Percentiles rank a stretch among this genome's conserved stretches.
Evolutionary conservation across 2,797 vertebrate genomes (phyloP).

Genomic region (Scarus forsteni): DNA sequence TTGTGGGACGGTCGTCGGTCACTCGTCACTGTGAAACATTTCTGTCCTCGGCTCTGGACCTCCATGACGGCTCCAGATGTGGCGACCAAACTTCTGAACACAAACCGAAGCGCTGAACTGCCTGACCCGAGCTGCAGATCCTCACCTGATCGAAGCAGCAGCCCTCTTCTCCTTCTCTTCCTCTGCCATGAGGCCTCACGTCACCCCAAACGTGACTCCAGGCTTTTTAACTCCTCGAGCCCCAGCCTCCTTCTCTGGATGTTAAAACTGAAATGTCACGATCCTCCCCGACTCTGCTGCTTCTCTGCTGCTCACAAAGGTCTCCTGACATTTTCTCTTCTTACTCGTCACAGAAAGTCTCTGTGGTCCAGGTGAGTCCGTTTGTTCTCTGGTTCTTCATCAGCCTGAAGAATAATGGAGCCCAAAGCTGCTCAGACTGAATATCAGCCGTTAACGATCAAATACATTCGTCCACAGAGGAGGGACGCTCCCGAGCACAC

Average conservation of each 20-base stretch:
- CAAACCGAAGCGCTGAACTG: slow-evolving; percentile 25
- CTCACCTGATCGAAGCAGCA: slow-evolving; percentile 38
- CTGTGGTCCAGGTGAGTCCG: slow-evolving; percentile 16
- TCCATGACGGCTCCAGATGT: slow-evolving; percentile 36
- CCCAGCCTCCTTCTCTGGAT: slow-evolving; percentile 35
- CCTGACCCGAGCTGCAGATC: slow-evolving; percentile 47
- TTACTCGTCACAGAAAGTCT: not conserved
- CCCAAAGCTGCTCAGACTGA: not conserved
- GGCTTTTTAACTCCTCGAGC: slow-evolving; percentile 5
- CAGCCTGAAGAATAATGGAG: no score
- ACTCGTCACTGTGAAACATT: not conserved
- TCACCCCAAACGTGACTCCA: not conserved
- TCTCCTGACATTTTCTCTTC: slow-evolving; percentile 11
- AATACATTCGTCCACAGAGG: no score
- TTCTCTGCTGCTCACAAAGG: slow-evolving; percentile 10
- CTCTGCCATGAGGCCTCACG: not conserved
- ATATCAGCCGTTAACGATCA: no score
- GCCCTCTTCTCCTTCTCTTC: not conserved
- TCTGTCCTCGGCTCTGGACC: not conserved
- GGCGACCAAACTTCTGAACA: not conserved
- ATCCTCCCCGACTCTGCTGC: slow-evolving; percentile 43
- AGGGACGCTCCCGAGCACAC: no score
- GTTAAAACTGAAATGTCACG: slow-evolving; percentile 60
- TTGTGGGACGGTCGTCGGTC: not conserved
- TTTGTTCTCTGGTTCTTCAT: not conserved